phyloP scores from a whole-genome alignment of 2,113 vertebrate genomes.

The Bathybates hornii region DNA sequence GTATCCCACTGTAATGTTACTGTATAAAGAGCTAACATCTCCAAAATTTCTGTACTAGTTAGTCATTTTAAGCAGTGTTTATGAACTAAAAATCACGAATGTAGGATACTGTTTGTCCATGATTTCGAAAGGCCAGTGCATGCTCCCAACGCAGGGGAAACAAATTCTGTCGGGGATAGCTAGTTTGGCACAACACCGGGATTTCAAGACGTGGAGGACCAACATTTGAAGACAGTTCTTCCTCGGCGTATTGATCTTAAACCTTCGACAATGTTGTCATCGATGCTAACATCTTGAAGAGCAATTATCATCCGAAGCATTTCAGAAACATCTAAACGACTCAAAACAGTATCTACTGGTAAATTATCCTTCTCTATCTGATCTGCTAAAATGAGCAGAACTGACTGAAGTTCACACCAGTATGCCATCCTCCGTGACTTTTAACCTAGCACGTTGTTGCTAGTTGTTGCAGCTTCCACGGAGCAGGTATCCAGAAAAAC shows the following conservation, averaged over 20 bases:
- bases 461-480: no score
- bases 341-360: not conserved
- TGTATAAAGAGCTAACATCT: no score
- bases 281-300: not conserved
- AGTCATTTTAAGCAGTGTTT: not conserved
- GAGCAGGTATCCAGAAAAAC: no score
- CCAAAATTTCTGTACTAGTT: no score
- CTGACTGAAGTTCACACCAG: not conserved
- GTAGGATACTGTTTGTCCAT: not conserved
- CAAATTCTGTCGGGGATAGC: not conserved
- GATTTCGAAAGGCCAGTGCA: not conserved
- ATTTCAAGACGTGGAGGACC: rapidly evolving
- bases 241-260: rapidly evolving
- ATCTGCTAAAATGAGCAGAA: not conserved
- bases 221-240: not conserved
- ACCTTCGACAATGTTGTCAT: not conserved
- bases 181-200: not conserved
- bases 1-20: no score
- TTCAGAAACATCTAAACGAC: not conserved
- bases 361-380: not conserved
- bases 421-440: not conserved
- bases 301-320: not conserved
- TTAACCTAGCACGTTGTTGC: no score
- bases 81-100: not conserved
- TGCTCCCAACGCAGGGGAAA: not conserved